Base-by-base conservation (phyloP, 1,140 invertebrate genomes). In the Watersipora subatra region DNA sequence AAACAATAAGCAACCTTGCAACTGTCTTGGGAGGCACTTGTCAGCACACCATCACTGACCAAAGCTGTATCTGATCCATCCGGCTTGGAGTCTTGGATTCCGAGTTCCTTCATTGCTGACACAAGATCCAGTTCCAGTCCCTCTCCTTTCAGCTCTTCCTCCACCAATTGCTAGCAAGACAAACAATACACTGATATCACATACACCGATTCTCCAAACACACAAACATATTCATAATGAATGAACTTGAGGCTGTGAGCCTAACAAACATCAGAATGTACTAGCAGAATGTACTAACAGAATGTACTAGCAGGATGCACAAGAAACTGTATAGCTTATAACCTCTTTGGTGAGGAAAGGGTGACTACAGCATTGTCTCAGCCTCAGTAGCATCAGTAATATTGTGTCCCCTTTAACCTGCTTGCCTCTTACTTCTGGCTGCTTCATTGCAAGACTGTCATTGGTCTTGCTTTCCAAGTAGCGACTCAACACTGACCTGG, bases 361-460 rank as follows among this genome's bases (percentile, higher is more conserved):
- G 83, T 95, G 91, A 73, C 89, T 89, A 76, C 92, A 93, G 62
- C 91, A 86, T 76, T 95, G 93, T 2, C 92, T 82, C 61, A 95
- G 76, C 22, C 92, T 81, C n/a, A 94, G 75, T 17, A 95, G 73
- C 0, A 93, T 79, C 0, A 91, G 87, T 64, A 95, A 81, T 73
- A 94, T 88, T 73, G 72, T 66, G 30, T 70, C 69, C 63, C 67
- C 71, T 0, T 66, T 67, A 58, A 63, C 65, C 20, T 64, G 7
- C 34, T 46, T 46, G 34, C n/a, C n/a, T 12, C 7, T 46, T 46
- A n/a, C 34, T 12, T 7, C 34, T 12, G n/a, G 34, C n/a, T 46
- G 34, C 34, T 7, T 12, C n/a, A n/a, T 12, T 46, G 7, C n/a
- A 46, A 46, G 34, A n/a, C 34, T 46, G n/a, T 46, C 34, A 46